Conservation (phyloP, 2,888 invertebrate genomes). For the Limenitis camilla region DNA sequence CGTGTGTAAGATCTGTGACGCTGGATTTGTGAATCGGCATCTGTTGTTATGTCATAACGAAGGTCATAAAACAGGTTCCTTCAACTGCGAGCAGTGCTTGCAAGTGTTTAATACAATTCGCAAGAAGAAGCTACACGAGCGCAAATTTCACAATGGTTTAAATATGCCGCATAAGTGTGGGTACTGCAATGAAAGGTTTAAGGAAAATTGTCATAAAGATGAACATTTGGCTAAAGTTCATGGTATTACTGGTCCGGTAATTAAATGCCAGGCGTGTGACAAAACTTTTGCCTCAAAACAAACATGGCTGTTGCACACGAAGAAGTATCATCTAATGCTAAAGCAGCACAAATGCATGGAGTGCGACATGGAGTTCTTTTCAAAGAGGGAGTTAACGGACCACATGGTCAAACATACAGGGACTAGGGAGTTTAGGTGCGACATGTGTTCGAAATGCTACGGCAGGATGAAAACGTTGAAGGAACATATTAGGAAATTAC, state of each 20-base stretch:
- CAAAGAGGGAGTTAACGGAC: conserved; percentile 27
- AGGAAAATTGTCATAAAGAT: conserved; percentile 31
- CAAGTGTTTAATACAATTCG: conserved; percentile 31
- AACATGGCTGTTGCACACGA: conserved; percentile 35
- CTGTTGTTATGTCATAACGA: conserved; percentile 28
- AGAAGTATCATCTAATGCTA: conserved; percentile 47
- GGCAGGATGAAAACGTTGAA: conserved; percentile 40
- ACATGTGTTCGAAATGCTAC: conserved; percentile 42
- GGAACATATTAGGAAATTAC: conserved; percentile 37
- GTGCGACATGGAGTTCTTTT: conserved; percentile 50
- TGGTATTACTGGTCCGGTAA: conserved; percentile 28
- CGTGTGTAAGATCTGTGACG: conserved; percentile 39
- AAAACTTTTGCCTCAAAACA: conserved; percentile 31
- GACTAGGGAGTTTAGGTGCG: conserved; percentile 50
- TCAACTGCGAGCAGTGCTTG: conserved; percentile 31
- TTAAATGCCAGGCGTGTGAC: conserved; percentile 42
- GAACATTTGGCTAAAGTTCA: conserved; percentile 39
- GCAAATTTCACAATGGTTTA: conserved; percentile 23
- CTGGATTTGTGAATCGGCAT: conserved; percentile 36
- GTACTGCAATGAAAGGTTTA: conserved; percentile 39
- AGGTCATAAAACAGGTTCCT: conserved; percentile 29
- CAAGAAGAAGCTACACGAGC: conserved; percentile 33
- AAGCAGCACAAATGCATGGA: conserved; percentile 45
- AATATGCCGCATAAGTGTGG: conserved; percentile 36
- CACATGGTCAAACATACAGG: conserved; percentile 54